A percentile compares a stretch with the other conserved stretches of the same genome.
Evolutionary conservation across 1,140 invertebrate species (phyloP).

Genomic region (Pemphigus obesinymphae): DNA sequence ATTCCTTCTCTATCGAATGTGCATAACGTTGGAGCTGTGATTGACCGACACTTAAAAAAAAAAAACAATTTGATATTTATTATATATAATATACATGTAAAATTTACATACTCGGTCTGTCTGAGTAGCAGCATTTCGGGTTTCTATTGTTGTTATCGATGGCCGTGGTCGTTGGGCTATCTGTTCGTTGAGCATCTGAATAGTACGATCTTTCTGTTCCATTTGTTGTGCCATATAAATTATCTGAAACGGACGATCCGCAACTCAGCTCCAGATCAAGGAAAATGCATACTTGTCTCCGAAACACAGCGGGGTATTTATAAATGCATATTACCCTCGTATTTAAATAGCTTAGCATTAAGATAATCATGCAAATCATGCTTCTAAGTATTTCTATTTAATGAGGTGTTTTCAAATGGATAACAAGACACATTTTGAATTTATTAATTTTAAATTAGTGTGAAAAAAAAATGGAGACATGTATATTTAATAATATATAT

Average conservation of each 20-base stretch:
- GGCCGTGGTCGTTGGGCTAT: slow-evolving; percentile 49
- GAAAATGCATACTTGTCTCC: slow-evolving; percentile 32
- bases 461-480: slow-evolving; percentile 17
- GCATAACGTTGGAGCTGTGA: slow-evolving; percentile 34
- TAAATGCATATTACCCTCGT: neutral
- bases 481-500: neutral
- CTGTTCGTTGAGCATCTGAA: slow-evolving; percentile 60
- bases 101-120: slow-evolving; percentile 61
- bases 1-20: slow-evolving; percentile 38
- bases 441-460: neutral
- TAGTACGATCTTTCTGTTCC: slow-evolving; percentile 66
- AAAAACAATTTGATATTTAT: neutral
- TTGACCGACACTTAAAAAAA: slow-evolving; percentile 23
- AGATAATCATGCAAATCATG: slow-evolving; percentile 29
- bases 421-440: slow-evolving; percentile 39
- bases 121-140: slow-evolving; percentile 65
- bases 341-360: slow-evolving; percentile 16
- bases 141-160: slow-evolving; percentile 48
- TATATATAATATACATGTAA: neutral
- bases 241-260: slow-evolving; percentile 47
- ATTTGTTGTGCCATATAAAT: slow-evolving; percentile 56
- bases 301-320: slow-evolving; percentile 7
- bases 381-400: slow-evolving; percentile 4
- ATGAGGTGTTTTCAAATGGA: neutral
- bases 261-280: slow-evolving; percentile 37